Percentiles rank a stretch among this genome's conserved stretches.
These are phyloP conservation scores for Microtus oregoni DNA, from an alignment of 2,113 vertebrate species.

Conservation along the genomic window DNA sequence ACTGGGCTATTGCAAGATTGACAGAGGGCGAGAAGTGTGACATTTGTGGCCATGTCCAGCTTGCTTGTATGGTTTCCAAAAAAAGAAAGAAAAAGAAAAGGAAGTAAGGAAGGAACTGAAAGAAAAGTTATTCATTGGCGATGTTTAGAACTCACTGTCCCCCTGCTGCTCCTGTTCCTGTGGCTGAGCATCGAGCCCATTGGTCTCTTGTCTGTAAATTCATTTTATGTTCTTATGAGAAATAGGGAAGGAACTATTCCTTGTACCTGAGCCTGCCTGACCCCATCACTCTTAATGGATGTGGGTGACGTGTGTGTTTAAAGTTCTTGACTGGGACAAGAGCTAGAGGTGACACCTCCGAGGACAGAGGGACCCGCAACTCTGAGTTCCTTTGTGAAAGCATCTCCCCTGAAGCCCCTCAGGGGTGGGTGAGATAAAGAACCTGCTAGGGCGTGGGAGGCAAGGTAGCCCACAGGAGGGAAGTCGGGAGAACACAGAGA, in stretches of 20 bases:
- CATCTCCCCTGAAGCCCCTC: background rate
- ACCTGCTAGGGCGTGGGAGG: background rate
- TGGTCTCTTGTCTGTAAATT: background rate
- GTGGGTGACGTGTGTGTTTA: background rate
- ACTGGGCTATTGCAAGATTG: background rate
- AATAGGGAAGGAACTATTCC: background rate
- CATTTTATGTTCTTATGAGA: background rate
- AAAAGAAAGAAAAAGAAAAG: background rate
- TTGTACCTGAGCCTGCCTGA: background rate
- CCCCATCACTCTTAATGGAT: background rate
- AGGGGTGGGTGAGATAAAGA: background rate
- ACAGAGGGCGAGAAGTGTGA: no score
- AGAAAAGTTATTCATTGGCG: background rate
- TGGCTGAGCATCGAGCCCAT: background rate
- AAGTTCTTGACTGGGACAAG: background rate
- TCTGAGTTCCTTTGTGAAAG: background rate
- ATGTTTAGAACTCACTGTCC: background rate
- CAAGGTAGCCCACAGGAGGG: background rate
- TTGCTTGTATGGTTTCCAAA: background rate
- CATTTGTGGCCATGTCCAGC: background rate
- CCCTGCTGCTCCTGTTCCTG: background rate
- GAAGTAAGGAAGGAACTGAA: no score
- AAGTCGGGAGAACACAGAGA: background rate
- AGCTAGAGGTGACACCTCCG: background rate
- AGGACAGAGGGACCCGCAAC: background rate